A percentile compares a stretch with the other conserved stretches of the same genome.
phyloP scores from a whole-genome alignment of 2,797 vertebrate genomes.

The Champsocephalus gunnari region DNA sequence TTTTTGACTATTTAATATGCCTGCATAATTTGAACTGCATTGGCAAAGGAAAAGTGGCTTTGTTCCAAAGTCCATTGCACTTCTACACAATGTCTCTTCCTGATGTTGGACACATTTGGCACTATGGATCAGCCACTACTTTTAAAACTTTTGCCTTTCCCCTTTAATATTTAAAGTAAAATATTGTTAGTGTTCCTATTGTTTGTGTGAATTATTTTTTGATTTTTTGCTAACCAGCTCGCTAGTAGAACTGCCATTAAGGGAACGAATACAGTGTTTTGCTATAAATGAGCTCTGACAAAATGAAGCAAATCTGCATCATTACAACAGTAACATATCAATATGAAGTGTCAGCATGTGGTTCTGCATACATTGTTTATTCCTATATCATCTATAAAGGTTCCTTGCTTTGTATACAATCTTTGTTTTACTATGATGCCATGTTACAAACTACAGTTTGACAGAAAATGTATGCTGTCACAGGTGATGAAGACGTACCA shows the following conservation, averaged over 20 bases:
- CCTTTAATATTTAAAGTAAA: not conserved
- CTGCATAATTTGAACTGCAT: not conserved
- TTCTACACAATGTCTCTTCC: not conserved
- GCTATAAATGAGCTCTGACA: not conserved
- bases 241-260: not conserved
- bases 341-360: not conserved
- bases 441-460: not conserved
- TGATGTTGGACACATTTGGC: not conserved
- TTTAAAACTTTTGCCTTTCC: not conserved
- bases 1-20: not conserved
- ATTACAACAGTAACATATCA: not conserved
- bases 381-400: not conserved
- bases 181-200: not conserved
- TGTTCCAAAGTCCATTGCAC: not conserved
- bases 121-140: not conserved
- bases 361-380: not conserved
- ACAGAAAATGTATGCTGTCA: not conserved
- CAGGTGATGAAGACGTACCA: constrained; percentile 99
- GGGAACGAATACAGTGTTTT: not conserved
- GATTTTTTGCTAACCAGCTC: not conserved
- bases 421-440: not conserved
- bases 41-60: not conserved
- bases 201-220: not conserved
- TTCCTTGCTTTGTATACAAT: not conserved
- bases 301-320: not conserved